Evolutionary conservation across 2,797 vertebrate species (phyloP), one percentile per base, ranked within the genome.

Genomic region (Bothrops alternatus): DNA sequence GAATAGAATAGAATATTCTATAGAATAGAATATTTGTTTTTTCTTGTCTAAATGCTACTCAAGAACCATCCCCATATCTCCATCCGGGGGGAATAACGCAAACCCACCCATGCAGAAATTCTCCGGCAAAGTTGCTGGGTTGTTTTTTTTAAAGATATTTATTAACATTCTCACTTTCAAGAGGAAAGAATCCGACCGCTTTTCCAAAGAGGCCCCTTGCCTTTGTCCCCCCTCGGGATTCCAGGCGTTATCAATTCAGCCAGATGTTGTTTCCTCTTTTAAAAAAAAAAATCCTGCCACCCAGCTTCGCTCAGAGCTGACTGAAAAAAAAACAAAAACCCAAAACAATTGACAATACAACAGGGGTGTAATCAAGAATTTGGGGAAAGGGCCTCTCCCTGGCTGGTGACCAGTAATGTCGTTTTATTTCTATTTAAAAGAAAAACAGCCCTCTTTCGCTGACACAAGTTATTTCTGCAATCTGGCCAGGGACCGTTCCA

Each of bases 121-220:
- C 11, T 28, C 28, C 50, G 28, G 20, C 73, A 23, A 78, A 58
- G 37, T 42, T 4, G 47, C 11, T 10, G 55, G 32, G 60, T 73
- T 50, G 1, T 53, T 53, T 53, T 53, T 73, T n/a, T 58, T 58
- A 58, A 78, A 92, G 32, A 88, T 28, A 88, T 88, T 92, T 92
- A 92, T 92, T 88, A 60, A 53, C 55, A 88, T 78, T 69, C 65
- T 60, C 18, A n/a, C 55, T 69, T 69, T 69, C 14, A 88, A 56
- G 50, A 69, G 57, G 56, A 88, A 88, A 6, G 86, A 73, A 20
- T 56, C 2, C 55, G 2, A 57, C 28, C 50, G 3, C 2, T n/a
- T 37, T 12, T 4, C 3, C 26, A 14, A 18, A 53, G 20, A 3
- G 25, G 25, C 12, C 28, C 8, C 23, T 18, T 47, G 18, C 13